Evolutionary conservation across 2,113 vertebrate genomes (phyloP).

Genomic region (Verasper variegatus): DNA sequence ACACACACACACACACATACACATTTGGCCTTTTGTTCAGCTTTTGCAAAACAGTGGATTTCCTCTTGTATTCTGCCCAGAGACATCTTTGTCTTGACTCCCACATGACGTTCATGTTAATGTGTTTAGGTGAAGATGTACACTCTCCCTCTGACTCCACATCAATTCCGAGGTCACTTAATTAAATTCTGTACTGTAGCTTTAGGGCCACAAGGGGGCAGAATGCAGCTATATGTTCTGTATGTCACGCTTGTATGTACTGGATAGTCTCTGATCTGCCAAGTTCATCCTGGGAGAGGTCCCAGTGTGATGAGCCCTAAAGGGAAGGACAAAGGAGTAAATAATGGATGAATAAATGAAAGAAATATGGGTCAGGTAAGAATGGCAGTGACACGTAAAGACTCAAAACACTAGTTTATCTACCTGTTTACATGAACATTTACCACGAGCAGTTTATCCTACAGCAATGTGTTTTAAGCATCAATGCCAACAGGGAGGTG

Average conservation of each 20-base stretch:
- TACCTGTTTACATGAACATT: no score
- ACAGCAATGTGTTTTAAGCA: no score
- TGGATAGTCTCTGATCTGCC: neutral
- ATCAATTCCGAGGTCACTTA: neutral
- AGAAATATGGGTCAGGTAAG: no score
- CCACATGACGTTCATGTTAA: neutral
- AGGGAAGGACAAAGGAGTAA: neutral
- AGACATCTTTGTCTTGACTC: neutral
- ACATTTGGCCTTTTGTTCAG: no score
- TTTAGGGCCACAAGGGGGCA: slow-evolving; percentile 38
- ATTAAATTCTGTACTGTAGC: neutral
- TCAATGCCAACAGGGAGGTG: no score
- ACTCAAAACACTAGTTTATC: no score
- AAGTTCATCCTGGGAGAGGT: neutral
- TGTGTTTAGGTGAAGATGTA: no score
- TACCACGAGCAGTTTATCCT: no score
- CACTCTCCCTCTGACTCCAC: neutral
- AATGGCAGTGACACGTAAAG: no score
- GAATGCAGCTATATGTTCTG: neutral
- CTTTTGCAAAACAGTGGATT: no score
- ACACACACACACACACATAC: neutral
- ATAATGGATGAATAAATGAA: neutral
- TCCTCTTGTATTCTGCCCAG: no score
- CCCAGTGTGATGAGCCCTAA: no score
- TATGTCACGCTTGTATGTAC: neutral